Base-by-base conservation (phyloP, 2,888 invertebrate genomes). In the Scelioninae gen. 2 region DNA sequence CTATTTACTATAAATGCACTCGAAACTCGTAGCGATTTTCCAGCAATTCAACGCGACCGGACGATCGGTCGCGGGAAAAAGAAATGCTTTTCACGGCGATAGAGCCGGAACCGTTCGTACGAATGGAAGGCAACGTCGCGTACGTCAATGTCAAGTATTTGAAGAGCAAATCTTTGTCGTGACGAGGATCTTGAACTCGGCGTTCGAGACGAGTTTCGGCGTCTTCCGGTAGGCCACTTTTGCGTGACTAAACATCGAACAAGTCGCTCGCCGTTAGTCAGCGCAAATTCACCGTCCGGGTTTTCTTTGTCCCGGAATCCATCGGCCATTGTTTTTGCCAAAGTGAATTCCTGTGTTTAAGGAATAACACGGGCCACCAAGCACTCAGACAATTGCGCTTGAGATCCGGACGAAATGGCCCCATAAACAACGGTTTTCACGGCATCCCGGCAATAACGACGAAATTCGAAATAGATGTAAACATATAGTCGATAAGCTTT, bases 271-370 rank as follows among this genome's bases (percentile, higher is more conserved):
- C 58, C 58, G 55, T 71, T 74, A 70, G 60, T 60, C 67, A 67
- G 73, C 41, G 52, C 48, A 53, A 70, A 70, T 70, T 70, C 67
- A 67, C 55, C 46, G 52, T 19, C 52, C 19, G 22, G 46, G 22
- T 41, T 61, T 67, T 74, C 69, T 69, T 64, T 69, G 73, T 68
- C 52, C 50, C 41, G 39, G 31, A 73, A 68, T n/a, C 60, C 61
- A 65, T 60, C 55, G 74, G 58, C 74, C 19, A 70, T 64, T 74
- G 74, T 74, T 74, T 74, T 74, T 65, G 74, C 63, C 67, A 74
- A 74, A 74, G 74, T 74, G 74, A 71, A 68, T 74, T 74, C 67
- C 71, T 63, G 43, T 71, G 74, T 74, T 74, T 61, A 70, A 65
- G 69, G 61, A 64, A 67, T 67, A 74, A 70, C 70, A 65, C 70